Evolutionary conservation across 2,113 vertebrate genomes (phyloP), one percentile per base, ranked within the genome.

Genomic region (Pachyramphus minor): DNA sequence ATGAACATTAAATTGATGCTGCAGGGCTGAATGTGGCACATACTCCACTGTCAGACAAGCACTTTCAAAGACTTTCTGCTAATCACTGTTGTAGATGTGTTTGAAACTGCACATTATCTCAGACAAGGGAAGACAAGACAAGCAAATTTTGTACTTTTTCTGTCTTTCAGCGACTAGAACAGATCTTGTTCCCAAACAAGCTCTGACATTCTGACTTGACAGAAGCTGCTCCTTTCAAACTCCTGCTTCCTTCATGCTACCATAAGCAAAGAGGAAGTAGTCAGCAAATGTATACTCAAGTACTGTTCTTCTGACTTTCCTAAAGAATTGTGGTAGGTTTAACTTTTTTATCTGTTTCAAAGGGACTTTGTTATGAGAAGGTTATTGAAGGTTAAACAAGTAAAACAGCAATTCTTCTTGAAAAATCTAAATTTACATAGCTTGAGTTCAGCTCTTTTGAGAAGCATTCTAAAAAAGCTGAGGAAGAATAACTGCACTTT

Each of bases 81-180:
- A 87, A 84, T 83, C 89, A 78, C 87, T 83, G n/a, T 21, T 87
- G 35, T 47, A 91, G 83, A 42, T 95, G 64, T 71, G 68, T 77
- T 91, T 69, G 88, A 87, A 94, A 82, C 82, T 67, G 83, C 69
- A 52, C 45, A 6, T 77, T 27, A 50, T 66, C 74, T 89, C 62
- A 67, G 83, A 93, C 91, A 95, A 94, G 81, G 53, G 35, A 96
- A 94, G 92, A 90, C 79, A 68, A 92, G 60, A 41, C 79, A 94
- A 64, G 68, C 42, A 63, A 85, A 42, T 41, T 24, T 77, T 72
- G 44, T 86, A 41, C 22, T 39, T 90, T 28, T 81, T 62, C 79
- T 79, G 37, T 67, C 83, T 83, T 94, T 74, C 72, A 72, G 77
- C 74, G 86, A 37, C n/a, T 80, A 64, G 52, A 62, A 59, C 25